Base-by-base conservation (phyloP, 2,797 vertebrate genomes). In the Lagocephalus sceleratus region DNA sequence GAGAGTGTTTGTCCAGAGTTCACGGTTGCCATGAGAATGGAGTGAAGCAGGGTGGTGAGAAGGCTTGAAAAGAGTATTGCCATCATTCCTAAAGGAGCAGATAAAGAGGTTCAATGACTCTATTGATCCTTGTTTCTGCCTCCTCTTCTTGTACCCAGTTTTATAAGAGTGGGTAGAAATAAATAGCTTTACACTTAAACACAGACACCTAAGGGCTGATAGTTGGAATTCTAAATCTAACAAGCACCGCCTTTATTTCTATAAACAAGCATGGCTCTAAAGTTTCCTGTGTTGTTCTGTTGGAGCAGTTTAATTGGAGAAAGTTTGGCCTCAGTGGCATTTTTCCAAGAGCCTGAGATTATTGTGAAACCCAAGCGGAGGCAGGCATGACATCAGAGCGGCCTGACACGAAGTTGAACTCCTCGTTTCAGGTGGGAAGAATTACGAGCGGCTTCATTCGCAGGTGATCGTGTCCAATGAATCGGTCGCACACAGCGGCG, bases 351-450 rank as follows among this genome's bases (percentile, higher is more conserved):
- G 66, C 60, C 57, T 3, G 73, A 76, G 85, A 88, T 86, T 87
- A 88, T 88, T 88, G 82, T 91, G 85, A 90, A 90, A 90, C 68
- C 38, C 68, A 82, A 90, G 57, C 71, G 51, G 38, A 59, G 68
- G 79, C 81, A 80, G 76, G 78, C 81, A 77, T 89, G 87, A 90
- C 87, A 90, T 88, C 87, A 89, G 88, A 89, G 85, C 50, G 6
- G 81, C 66, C 75, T 89, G 87, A 90, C 87, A 86, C 66, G 35
- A 46, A 66, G 57, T 77, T 90, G 87, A 90, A 90, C 88, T 65
- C 76, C 62, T 57, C 15, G 57, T 84, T 86, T 86, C 88, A 89
- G 88, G 85, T 90, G 87, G 84, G 79, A 78, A 77, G 83, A 90
- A 88, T 90, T 89, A 90, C 17, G 73, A 83, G 76, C 48, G 66